These are phyloP conservation scores for Phymastichus coffea DNA, from an alignment of 1,140 invertebrate genomes.

Conservation along the genomic window DNA sequence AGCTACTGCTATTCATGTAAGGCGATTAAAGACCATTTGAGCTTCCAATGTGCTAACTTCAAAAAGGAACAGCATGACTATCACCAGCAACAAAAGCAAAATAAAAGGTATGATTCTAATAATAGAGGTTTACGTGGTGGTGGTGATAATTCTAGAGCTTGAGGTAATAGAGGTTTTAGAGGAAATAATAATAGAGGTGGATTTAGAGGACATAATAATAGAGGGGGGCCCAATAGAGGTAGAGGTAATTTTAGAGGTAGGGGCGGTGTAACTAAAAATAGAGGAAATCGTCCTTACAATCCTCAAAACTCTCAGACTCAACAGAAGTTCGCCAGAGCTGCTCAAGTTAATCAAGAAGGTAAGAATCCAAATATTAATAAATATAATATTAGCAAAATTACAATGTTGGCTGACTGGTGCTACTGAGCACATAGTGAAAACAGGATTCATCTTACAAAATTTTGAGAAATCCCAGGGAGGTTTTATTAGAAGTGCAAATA, in stretches of 20 bases:
- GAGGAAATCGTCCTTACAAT: not conserved
- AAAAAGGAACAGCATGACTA: not conserved
- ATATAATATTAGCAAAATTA: constrained; percentile 8
- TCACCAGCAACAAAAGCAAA: not conserved
- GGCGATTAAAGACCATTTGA: not conserved
- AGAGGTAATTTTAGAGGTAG: constrained; percentile 16
- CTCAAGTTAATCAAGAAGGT: not conserved
- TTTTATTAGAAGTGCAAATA: constrained; percentile 28
- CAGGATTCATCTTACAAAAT: constrained; percentile 17
- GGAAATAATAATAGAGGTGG: not conserved
- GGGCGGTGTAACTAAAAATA: constrained; percentile 6
- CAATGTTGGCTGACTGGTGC: constrained; percentile 29
- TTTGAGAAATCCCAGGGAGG: constrained; percentile 14
- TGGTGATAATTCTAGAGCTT: too few relatives aligned
- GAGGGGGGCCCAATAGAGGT: not conserved
- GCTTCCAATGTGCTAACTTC: not conserved
- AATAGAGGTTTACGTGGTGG: too few relatives aligned
- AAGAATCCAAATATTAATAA: not conserved
- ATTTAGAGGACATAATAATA: not conserved
- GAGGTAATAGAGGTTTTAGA: too few relatives aligned
- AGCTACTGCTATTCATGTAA: not conserved
- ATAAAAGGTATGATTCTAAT: too few relatives aligned
- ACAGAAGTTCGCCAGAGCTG: not conserved
- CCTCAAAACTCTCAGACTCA: not conserved
- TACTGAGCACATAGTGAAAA: constrained; percentile 28